A percentile compares a stretch with the other conserved stretches of the same genome.
These are phyloP conservation scores for Limanda limanda DNA, from an alignment of 2,113 vertebrate species.

Conservation along the genomic window DNA sequence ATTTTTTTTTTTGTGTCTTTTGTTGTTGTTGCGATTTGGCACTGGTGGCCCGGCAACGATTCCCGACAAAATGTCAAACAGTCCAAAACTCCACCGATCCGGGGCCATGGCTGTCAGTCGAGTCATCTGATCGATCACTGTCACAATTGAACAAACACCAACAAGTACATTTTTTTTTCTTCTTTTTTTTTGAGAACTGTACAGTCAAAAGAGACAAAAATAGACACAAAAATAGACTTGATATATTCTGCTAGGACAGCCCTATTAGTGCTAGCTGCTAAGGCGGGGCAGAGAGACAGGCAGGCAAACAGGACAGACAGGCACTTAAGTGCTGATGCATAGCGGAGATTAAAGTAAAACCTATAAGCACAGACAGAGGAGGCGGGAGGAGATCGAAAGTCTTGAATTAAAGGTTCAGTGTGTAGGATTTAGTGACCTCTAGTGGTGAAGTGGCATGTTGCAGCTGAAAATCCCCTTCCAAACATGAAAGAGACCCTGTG, in stretches of 20 bases:
- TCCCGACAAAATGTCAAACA: conserved; percentile 20
- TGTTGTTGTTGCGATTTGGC: conserved; percentile 63
- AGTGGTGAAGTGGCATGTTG: too few species aligned
- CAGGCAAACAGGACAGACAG: conserved; percentile 60
- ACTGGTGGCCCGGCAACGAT: conserved; percentile 40
- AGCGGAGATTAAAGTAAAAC: conserved; percentile 65
- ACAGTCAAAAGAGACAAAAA: conserved; percentile 60
- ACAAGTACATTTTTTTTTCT: not conserved
- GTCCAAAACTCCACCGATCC: conserved; percentile 34
- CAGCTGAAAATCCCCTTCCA: too few species aligned
- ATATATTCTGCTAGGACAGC: conserved; percentile 59
- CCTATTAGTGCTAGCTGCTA: conserved; percentile 66
- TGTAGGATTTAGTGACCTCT: not conserved
- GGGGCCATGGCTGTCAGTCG: conserved; percentile 35
- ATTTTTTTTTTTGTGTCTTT: not conserved
- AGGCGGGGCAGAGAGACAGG: conserved; percentile 41
- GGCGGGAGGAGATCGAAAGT: conserved; percentile 10
- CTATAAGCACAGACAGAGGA: conserved; percentile 2
- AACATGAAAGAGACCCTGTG: too few species aligned
- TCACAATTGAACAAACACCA: conserved; percentile 35
- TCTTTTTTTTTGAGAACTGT: conserved; percentile 56
- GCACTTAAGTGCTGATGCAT: conserved; percentile 80
- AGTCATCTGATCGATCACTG: conserved; percentile 39
- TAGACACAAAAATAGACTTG: conserved; percentile 65
- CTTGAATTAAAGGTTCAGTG: conserved; percentile 6